Percentiles rank a stretch among this genome's conserved stretches.
phyloP scores from a whole-genome alignment of 2,888 invertebrate genomes.

The Drosophila borborema region DNA sequence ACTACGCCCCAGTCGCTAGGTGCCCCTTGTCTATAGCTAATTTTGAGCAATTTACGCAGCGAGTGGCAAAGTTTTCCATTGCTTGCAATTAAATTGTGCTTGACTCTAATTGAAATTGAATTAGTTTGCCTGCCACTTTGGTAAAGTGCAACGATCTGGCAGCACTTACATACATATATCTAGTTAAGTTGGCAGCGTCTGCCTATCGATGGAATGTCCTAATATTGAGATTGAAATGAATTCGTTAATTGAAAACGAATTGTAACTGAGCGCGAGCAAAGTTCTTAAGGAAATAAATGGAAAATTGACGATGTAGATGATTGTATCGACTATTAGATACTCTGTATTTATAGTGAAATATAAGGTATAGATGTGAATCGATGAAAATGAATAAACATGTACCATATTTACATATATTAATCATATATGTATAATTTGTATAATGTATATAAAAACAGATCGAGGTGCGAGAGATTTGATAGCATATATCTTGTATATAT shows the following conservation, averaged over 20 bases:
- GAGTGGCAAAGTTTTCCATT: slow-evolving; percentile 12
- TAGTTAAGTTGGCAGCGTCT: slow-evolving; percentile 9
- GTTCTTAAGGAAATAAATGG: background rate
- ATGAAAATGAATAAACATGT: background rate
- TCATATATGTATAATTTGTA: no score
- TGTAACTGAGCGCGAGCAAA: background rate
- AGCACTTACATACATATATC: background rate
- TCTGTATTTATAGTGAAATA: background rate
- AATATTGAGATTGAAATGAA: background rate
- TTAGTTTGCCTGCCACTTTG: slow-evolving; percentile 11
- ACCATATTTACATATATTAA: no score
- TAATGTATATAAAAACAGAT: no score
- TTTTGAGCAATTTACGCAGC: slow-evolving; percentile 15
- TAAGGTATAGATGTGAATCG: background rate
- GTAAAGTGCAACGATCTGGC: slow-evolving; percentile 5
- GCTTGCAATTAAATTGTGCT: slow-evolving; percentile 24
- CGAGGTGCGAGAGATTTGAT: no score
- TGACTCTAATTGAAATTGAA: slow-evolving; percentile 32
- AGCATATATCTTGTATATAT: no score
- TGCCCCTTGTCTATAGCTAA: background rate
- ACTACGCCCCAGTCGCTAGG: background rate
- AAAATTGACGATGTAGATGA: background rate
- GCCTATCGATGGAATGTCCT: background rate
- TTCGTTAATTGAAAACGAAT: background rate
- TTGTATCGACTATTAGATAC: background rate